phyloP scores from a whole-genome alignment of 2,113 vertebrate species.

The Apodemus sylvaticus region DNA sequence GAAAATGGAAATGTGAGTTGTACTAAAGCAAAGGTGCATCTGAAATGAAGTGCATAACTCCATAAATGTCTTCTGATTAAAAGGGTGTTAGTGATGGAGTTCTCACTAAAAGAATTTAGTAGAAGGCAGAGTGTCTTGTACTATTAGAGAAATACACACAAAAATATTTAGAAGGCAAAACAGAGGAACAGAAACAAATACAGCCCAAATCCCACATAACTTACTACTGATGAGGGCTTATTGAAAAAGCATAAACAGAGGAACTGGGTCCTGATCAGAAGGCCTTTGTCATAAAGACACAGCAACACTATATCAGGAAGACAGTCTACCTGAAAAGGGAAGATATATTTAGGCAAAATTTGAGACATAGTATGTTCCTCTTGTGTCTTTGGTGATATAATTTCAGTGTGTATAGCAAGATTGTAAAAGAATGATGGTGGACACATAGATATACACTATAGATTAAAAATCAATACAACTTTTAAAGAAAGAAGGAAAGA shows the following conservation, averaged over 20 bases:
- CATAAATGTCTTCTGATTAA: neutral
- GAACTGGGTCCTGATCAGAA: neutral
- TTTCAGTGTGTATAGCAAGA: neutral
- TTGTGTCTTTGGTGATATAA: neutral
- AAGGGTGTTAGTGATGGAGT: neutral
- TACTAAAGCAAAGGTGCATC: neutral
- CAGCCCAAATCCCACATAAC: neutral
- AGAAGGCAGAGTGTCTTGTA: neutral
- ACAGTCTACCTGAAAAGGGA: neutral
- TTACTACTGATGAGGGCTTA: neutral
- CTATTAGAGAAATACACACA: neutral
- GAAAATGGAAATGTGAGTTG: neutral
- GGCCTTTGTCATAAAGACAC: neutral
- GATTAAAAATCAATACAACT: neutral
- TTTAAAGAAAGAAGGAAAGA: constrained; percentile 7
- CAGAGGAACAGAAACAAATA: neutral
- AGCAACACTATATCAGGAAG: neutral
- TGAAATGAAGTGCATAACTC: neutral
- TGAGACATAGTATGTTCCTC: neutral
- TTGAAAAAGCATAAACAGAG: neutral
- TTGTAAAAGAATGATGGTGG: neutral
- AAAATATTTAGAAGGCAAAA: neutral
- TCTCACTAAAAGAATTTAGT: constrained; percentile 27
- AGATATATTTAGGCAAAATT: neutral
- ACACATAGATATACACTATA: neutral